Evolutionary conservation across 2,888 invertebrate species (phyloP).

Genomic region (Perizoma flavofasciatum): DNA sequence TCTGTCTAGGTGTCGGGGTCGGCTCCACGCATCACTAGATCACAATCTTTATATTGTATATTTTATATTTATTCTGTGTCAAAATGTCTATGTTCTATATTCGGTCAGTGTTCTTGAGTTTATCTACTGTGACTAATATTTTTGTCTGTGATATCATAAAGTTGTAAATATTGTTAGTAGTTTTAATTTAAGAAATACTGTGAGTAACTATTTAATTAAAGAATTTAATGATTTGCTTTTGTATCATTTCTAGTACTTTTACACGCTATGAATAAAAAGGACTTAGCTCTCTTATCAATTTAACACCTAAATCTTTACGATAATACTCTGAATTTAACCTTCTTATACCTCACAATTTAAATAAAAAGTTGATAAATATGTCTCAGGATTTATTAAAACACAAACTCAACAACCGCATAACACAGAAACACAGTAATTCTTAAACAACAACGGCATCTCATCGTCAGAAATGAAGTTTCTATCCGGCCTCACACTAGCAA

Average conservation of each 20-base stretch:
- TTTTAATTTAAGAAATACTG: conserved; percentile 26
- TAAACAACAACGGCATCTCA: conserved; percentile 87
- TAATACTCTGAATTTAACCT: too few species aligned
- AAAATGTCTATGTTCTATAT: conserved; percentile 49
- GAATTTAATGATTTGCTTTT: conserved; percentile 17
- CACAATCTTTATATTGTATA: conserved; percentile 31
- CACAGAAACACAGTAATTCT: conserved; percentile 86
- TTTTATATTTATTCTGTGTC: conserved; percentile 51
- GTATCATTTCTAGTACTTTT: conserved; percentile 18
- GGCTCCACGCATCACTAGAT: conserved; percentile 28
- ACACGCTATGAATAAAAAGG: not conserved
- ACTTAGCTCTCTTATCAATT: not conserved
- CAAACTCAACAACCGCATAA: conserved; percentile 62
- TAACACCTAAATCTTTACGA: not conserved
- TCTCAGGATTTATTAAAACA: conserved; percentile 36
- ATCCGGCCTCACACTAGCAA: conserved; percentile 87
- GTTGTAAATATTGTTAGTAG: conserved; percentile 29
- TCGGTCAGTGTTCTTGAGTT: conserved; percentile 40
- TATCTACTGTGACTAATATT: conserved; percentile 41
- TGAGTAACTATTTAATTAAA: conserved; percentile 33
- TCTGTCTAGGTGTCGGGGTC: conserved; percentile 53
- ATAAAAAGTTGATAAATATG: too few species aligned
- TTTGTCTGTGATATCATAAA: conserved; percentile 45
- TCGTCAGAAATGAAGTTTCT: conserved; percentile 90
- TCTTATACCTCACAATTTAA: too few species aligned